Conservation (phyloP, 2,113 vertebrate species). For the Seriola quinqueradiata region DNA sequence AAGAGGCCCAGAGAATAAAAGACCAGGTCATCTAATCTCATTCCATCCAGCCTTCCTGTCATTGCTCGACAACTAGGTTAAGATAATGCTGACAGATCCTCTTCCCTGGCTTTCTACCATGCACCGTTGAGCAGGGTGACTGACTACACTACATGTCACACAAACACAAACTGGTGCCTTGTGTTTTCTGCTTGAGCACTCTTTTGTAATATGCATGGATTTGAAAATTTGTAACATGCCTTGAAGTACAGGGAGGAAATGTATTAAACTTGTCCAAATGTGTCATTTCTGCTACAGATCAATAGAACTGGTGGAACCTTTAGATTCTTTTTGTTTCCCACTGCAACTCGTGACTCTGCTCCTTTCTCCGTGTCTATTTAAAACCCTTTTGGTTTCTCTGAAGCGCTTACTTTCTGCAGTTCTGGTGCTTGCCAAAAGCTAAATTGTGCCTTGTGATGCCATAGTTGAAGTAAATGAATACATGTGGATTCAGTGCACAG, state of each 20-base stretch:
- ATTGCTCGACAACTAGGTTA: constrained; percentile 58
- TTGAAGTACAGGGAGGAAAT: background rate
- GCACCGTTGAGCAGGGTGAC: background rate
- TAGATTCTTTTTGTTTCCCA: constrained; percentile 15
- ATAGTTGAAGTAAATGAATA: constrained; percentile 72
- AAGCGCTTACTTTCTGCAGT: constrained; percentile 48
- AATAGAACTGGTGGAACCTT: constrained; percentile 17
- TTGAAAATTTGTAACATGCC: constrained; percentile 3
- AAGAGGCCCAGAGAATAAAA: constrained; percentile 46
- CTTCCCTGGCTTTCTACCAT: constrained; percentile 16
- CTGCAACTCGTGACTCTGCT: constrained; percentile 26
- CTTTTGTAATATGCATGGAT: constrained; percentile 23
- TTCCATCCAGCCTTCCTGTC: constrained; percentile 52
- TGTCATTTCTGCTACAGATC: constrained; percentile 30
- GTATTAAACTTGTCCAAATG: constrained; percentile 11
- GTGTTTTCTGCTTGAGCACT: background rate
- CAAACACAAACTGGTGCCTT: background rate
- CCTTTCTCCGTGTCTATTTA: constrained; percentile 46
- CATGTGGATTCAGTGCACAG: constrained; percentile 70
- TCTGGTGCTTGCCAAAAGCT: constrained; percentile 54
- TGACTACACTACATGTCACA: background rate
- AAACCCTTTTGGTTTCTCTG: constrained; percentile 46
- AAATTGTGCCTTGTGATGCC: constrained; percentile 70
- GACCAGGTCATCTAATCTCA: constrained; percentile 59
- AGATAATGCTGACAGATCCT: constrained; percentile 66